Conservation (phyloP, 1,140 invertebrate genomes). For the Lordiphosa clarofinis region DNA sequence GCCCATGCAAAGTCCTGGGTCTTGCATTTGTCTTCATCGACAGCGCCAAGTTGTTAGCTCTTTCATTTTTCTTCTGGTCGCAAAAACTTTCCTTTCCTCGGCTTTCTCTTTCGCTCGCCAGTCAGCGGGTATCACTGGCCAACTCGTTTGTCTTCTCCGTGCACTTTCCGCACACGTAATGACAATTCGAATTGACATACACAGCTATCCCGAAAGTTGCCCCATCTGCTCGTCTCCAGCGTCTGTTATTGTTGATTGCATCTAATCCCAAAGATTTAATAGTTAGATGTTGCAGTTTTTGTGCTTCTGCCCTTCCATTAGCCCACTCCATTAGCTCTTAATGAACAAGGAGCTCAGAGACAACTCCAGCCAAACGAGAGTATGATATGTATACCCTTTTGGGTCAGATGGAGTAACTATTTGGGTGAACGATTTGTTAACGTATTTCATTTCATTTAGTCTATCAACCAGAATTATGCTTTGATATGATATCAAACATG, state of each 20-base stretch:
- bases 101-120: slow-evolving; percentile 34
- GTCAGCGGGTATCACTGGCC: slow-evolving; percentile 69
- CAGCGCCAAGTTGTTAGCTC: slow-evolving; percentile 69
- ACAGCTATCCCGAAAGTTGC: slow-evolving; percentile 47
- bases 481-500: no score
- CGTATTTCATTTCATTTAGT: no score
- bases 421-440: no score
- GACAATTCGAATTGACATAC: slow-evolving; percentile 78
- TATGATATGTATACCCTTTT: slow-evolving; percentile 16
- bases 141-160: slow-evolving; percentile 73
- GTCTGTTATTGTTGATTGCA: slow-evolving; percentile 76
- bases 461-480: no score
- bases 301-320: not conserved
- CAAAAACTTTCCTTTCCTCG: slow-evolving; percentile 57
- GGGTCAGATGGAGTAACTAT: no score
- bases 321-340: slow-evolving; percentile 56
- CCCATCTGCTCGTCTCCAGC: slow-evolving; percentile 38
- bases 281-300: slow-evolving; percentile 46
- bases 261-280: slow-evolving; percentile 72
- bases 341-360: slow-evolving; percentile 47
- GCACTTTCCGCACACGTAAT: slow-evolving; percentile 75
- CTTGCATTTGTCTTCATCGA: slow-evolving; percentile 77
- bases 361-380: not conserved
- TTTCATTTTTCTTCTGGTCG: slow-evolving; percentile 69
- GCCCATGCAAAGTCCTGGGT: slow-evolving; percentile 3